These are phyloP conservation scores for Chelmon rostratus DNA, from an alignment of 2,797 vertebrate genomes.

Conservation along the genomic window DNA sequence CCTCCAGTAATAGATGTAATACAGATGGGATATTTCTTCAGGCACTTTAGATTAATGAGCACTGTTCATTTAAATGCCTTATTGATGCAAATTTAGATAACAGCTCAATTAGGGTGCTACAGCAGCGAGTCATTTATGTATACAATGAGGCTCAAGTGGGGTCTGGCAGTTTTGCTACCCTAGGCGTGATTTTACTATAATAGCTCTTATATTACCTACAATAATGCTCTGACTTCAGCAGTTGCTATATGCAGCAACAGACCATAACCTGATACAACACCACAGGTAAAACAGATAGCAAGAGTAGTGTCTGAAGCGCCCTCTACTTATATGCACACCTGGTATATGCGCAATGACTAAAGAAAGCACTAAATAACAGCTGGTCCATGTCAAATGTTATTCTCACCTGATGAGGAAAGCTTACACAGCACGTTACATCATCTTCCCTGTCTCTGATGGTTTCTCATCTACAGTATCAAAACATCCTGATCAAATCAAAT, in stretches of 20 bases:
- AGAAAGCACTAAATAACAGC: neutral
- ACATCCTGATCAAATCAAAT: neutral
- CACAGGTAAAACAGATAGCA: neutral
- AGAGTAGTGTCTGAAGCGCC: neutral
- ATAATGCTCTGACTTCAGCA: slow-evolving; percentile 13
- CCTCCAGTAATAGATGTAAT: slow-evolving; percentile 29
- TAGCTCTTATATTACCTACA: slow-evolving; percentile 21
- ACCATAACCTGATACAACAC: neutral
- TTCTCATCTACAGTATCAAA: neutral
- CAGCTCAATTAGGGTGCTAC: slow-evolving; percentile 60
- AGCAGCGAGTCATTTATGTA: slow-evolving; percentile 32
- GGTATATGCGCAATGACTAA: neutral
- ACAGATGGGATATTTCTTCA: slow-evolving; percentile 49
- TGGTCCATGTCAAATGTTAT: neutral
- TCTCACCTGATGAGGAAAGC: neutral
- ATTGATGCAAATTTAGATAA: slow-evolving; percentile 70
- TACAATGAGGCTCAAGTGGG: slow-evolving; percentile 38
- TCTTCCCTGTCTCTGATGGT: neutral
- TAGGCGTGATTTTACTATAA: slow-evolving; percentile 19
- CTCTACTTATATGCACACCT: neutral
- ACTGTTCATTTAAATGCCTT: slow-evolving; percentile 56
- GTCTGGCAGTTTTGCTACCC: slow-evolving; percentile 27
- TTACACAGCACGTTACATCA: neutral
- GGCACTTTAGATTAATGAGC: slow-evolving; percentile 62
- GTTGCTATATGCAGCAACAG: neutral